These are phyloP conservation scores for Emydura subglobosa DNA, from an alignment of 2,113 vertebrate genomes.

Conservation along the genomic window DNA sequence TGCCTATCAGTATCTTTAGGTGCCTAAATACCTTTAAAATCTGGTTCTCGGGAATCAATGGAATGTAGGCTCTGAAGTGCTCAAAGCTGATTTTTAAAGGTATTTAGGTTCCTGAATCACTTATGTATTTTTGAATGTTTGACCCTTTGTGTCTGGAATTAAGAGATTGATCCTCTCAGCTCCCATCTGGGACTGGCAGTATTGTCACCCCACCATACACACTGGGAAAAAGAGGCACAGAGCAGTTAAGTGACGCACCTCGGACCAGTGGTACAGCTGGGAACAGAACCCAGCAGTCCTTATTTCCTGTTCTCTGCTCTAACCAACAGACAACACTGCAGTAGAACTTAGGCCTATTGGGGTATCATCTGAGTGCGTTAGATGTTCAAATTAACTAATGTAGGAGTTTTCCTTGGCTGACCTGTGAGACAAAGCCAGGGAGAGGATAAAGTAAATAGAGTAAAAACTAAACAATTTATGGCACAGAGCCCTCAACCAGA, in stretches of 20 bases:
- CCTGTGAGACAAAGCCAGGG: not conserved
- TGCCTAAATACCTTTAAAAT: not conserved
- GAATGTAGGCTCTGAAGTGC: not conserved
- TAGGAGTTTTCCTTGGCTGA: not conserved
- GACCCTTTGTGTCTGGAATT: not conserved
- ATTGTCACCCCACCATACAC: not conserved
- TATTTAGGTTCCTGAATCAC: not conserved
- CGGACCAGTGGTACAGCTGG: not conserved
- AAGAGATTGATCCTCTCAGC: slow-evolving; percentile 22
- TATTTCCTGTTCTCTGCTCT: not conserved
- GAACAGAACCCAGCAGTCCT: not conserved
- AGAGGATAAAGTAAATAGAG: slow-evolving; percentile 9
- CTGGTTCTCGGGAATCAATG: not conserved
- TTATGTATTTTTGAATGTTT: not conserved
- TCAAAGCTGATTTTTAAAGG: not conserved
- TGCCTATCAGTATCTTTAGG: not conserved
- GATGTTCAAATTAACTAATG: not conserved
- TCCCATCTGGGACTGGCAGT: not conserved
- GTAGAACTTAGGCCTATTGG: fast-evolving
- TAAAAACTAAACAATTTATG: not conserved
- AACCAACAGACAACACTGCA: not conserved
- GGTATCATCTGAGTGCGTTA: not conserved
- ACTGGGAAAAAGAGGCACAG: not conserved
- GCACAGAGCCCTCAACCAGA: not conserved
- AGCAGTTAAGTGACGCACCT: not conserved